These are phyloP conservation scores for Hypomesus transpacificus DNA, from an alignment of 2,113 vertebrate species.

Conservation along the genomic window DNA sequence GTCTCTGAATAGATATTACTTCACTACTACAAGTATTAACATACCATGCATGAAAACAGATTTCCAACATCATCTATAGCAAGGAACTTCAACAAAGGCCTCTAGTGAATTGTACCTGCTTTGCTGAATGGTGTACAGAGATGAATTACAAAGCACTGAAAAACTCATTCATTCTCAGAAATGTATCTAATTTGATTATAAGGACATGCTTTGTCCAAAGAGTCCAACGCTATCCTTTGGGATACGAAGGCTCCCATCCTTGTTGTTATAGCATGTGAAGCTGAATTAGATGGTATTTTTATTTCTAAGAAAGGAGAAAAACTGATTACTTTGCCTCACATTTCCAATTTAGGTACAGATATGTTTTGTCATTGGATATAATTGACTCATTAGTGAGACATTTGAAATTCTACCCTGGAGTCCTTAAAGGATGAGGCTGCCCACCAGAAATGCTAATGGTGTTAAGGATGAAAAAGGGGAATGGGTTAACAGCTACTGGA, in stretches of 20 bases:
- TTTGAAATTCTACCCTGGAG: slow-evolving; percentile 44
- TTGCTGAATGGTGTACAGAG: slow-evolving; percentile 23
- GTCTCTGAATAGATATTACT: too few species aligned
- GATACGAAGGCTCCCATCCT: background rate
- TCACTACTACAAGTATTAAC: background rate
- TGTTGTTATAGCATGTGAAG: background rate
- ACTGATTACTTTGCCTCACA: background rate
- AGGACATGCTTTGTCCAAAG: slow-evolving; percentile 18
- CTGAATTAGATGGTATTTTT: too few species aligned
- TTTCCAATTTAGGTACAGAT: background rate
- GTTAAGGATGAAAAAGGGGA: slow-evolving; percentile 32
- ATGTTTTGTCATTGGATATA: slow-evolving; percentile 39
- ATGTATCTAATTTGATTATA: slow-evolving; percentile 26
- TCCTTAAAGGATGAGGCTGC: slow-evolving; percentile 34
- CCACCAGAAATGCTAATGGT: slow-evolving; percentile 43
- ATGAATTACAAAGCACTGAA: slow-evolving; percentile 13
- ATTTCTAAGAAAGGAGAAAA: background rate
- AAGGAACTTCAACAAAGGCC: slow-evolving; percentile 9
- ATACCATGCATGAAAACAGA: slow-evolving; percentile 19
- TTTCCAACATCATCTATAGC: slow-evolving; percentile 6
- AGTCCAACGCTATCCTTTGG: slow-evolving; percentile 16
- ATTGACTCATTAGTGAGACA: slow-evolving; percentile 42
- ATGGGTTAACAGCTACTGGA: slow-evolving; percentile 56
- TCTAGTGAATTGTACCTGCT: background rate
- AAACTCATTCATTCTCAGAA: slow-evolving; percentile 21